phyloP scores from a whole-genome alignment of 2,797 vertebrate genomes.

The Xiphophorus birchmanni region DNA sequence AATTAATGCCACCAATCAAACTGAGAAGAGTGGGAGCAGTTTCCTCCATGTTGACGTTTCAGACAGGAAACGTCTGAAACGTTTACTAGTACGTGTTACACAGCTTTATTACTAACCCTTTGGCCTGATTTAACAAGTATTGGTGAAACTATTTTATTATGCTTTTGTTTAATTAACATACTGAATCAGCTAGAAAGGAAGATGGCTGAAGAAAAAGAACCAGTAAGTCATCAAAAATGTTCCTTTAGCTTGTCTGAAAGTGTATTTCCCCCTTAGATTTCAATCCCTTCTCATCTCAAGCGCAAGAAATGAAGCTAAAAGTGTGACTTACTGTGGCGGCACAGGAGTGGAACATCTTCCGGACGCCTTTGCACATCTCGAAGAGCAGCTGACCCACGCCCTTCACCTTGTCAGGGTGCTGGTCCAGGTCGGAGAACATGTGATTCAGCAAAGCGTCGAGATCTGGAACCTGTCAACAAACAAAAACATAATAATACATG shows the following conservation, averaged over 20 bases:
- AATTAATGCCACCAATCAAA: neutral
- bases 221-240: neutral
- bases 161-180: neutral
- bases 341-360: slow-evolving; percentile 95
- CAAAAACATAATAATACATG: neutral
- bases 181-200: neutral
- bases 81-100: too few relatives aligned
- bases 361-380: slow-evolving; percentile 96
- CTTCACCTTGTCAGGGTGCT: slow-evolving; percentile 87
- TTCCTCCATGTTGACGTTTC: neutral
- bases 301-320: neutral
- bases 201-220: neutral
- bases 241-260: neutral
- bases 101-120: too few relatives aligned
- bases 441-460: slow-evolving; percentile 86
- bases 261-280: neutral
- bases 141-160: neutral
- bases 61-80: too few relatives aligned
- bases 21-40: neutral
- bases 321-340: slow-evolving; percentile 80
- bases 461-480: slow-evolving; percentile 86
- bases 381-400: slow-evolving; percentile 94
- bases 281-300: neutral
- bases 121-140: too few relatives aligned
- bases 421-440: slow-evolving; percentile 87